Evolutionary conservation across 2,797 vertebrate species (phyloP).

Genomic region (Helarctos malayanus): DNA sequence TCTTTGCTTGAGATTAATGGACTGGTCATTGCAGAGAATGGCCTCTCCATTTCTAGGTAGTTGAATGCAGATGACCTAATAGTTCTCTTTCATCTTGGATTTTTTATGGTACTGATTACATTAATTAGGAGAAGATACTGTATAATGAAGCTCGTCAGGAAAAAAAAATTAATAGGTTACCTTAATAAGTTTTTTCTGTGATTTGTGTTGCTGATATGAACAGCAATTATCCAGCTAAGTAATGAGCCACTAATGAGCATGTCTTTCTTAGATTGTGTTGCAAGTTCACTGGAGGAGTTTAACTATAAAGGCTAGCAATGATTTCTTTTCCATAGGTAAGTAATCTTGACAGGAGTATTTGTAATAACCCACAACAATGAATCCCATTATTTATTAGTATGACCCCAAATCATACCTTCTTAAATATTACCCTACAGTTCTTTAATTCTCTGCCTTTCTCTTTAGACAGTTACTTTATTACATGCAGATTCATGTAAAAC

Average conservation of each 20-base stretch:
- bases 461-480: neutral
- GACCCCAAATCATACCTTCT: neutral
- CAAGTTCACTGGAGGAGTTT: constrained; percentile 78
- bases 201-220: constrained; percentile 88
- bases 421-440: constrained; percentile 44
- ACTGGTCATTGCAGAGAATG: constrained; percentile 66
- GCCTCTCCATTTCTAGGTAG: constrained; percentile 63
- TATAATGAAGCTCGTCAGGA: constrained; percentile 82
- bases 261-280: constrained; percentile 85
- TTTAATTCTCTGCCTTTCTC: neutral
- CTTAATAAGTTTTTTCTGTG: constrained; percentile 87
- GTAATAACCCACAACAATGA: constrained; percentile 55
- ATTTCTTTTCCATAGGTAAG: constrained; percentile 25
- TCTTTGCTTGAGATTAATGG: constrained; percentile 69
- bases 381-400: neutral
- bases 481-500: neutral
- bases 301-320: constrained; percentile 75
- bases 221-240: constrained; percentile 87
- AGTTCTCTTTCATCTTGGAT: constrained; percentile 78
- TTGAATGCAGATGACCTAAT: constrained; percentile 76
- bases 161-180: constrained; percentile 85
- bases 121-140: constrained; percentile 82
- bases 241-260: constrained; percentile 89
- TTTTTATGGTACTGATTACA: constrained; percentile 82
- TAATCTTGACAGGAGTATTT: constrained; percentile 52